phyloP scores from a whole-genome alignment of 2,797 vertebrate species.

The Halcyon chelicuti region DNA sequence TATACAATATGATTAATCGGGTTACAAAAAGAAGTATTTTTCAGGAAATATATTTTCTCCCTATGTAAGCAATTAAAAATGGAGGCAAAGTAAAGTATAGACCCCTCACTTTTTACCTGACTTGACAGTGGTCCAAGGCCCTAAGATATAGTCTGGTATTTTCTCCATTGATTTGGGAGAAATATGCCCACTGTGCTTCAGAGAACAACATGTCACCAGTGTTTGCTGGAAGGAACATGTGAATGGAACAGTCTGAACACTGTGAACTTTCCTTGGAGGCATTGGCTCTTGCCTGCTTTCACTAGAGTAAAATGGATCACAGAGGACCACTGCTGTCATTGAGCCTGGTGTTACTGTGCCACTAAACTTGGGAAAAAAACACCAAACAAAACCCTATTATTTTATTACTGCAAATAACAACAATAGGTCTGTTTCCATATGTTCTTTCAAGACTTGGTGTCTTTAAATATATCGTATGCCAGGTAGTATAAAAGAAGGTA shows the following conservation, averaged over 20 bases:
- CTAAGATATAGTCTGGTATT: neutral
- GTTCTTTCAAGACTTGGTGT: neutral
- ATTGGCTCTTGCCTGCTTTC: neutral
- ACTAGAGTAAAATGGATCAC: neutral
- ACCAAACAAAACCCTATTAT: accelerated
- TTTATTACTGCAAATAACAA: neutral
- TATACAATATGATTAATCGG: neutral
- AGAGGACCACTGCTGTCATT: accelerated
- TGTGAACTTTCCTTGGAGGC: neutral
- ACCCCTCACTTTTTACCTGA: neutral
- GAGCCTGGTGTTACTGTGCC: neutral
- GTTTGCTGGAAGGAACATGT: neutral
- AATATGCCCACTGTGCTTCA: neutral
- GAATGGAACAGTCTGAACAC: neutral
- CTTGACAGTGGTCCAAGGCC: neutral
- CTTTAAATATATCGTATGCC: neutral
- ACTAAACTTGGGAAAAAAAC: accelerated
- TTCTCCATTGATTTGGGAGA: neutral
- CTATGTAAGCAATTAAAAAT: neutral
- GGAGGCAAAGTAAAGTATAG: neutral
- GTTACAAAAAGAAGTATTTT: neutral
- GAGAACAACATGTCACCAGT: neutral
- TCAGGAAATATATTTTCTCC: neutral
- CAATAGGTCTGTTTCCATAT: neutral
- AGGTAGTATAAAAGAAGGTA: neutral